Base-by-base conservation (phyloP, 2,113 vertebrate species). In the Ramphastos sulfuratus region DNA sequence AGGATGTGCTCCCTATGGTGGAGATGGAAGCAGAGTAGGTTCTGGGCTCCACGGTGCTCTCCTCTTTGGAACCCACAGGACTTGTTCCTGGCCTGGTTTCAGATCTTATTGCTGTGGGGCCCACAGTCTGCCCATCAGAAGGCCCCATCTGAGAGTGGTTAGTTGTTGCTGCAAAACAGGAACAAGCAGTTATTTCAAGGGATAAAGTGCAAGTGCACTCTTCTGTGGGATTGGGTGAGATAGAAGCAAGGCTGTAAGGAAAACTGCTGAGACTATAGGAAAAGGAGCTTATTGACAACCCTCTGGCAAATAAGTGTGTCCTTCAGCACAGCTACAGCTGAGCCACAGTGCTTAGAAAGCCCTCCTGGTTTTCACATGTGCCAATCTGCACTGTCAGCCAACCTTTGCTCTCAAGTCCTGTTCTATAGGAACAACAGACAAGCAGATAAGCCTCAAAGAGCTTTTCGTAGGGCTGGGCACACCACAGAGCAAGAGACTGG, bases 141-240 rank as follows among this genome's bases (percentile, higher is more conserved):
- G 70, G 31, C 18, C 27, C 78, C 35, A 72, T 27, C 23, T 85
- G 83, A 75, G 86, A 86, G 61, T 83, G 81, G 48, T 89, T 85
- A 31, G 82, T 37, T 74, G 79, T 39, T 60, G 82, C 97, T 97
- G 86, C 52, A 89, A 80, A 76, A 82, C 7, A 80, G 44, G 55
- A 83, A 91, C 15, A 89, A 84, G 24, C 39, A 69, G 46, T 94
- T 94, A 93, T 30, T 83, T 87, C 46, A 91, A 89, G 85, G 23
- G 42, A 69, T 70, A 42, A 59, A 72, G 46, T 39, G 35, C 37
- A 78, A 81, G 35, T 1, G 7, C 35, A 5, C 14, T 46, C 12
- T 24, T 87, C 66, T 76, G 20, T 63, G 16, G 56, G 42, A 63
- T 17, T 64, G n/a, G 35, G 58, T 0, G 8, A 80, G 61, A 31